These are phyloP conservation scores for Parazoanthus swiftii DNA, from an alignment of 92 coral and sea anemone species.

Conservation along the genomic window DNA sequence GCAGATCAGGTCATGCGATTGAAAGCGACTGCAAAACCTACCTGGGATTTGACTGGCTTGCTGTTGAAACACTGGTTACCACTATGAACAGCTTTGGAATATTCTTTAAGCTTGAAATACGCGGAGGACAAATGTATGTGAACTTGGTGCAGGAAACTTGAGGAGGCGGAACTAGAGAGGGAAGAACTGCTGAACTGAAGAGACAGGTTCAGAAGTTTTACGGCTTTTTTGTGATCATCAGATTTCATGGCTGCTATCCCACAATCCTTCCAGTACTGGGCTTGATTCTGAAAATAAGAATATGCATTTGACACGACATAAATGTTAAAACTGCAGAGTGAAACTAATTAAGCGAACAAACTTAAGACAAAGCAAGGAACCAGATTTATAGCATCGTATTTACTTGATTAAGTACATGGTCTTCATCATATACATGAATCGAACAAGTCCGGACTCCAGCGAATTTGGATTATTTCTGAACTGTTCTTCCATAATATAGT, in stretches of 20 bases:
- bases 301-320: not conserved
- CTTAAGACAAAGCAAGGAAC: no score
- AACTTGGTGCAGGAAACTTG: constrained; percentile 51
- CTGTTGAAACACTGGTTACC: constrained; percentile 66
- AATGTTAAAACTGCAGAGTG: not conserved
- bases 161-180: constrained; percentile 27
- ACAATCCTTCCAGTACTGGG: constrained; percentile 59
- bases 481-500: no score
- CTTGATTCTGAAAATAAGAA: constrained; percentile 51
- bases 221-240: constrained; percentile 54
- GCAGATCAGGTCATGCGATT: not conserved
- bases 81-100: constrained; percentile 61
- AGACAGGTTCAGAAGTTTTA: constrained; percentile 56
- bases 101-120: constrained; percentile 60
- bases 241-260: constrained; percentile 48
- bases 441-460: no score
- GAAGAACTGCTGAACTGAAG: constrained; percentile 43
- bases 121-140: constrained; percentile 63
- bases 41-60: constrained; percentile 78
- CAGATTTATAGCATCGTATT: no score
- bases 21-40: not conserved
- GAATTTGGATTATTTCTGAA: no score
- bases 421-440: no score
- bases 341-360: no score
- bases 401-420: no score